Conservation (phyloP, 1,140 invertebrate species). For the Pomacea maculata region DNA sequence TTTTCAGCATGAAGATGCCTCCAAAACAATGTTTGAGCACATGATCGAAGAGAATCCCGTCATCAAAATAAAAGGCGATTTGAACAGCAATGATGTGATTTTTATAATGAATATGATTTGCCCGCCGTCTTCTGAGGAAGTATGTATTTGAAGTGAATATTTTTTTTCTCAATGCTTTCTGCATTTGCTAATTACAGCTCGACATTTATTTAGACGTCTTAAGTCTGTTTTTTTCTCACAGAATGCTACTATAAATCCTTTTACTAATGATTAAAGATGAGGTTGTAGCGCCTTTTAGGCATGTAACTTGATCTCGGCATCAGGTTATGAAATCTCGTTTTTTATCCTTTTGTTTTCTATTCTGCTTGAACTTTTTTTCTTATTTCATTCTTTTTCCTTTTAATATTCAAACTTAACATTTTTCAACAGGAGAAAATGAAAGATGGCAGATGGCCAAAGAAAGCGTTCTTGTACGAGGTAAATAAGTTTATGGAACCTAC, state of each 20-base stretch:
- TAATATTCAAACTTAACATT: not conserved
- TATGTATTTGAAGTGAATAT: not conserved
- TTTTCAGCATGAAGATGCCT: conserved; percentile 34
- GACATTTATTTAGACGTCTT: too few species aligned
- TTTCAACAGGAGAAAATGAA: conserved; percentile 27
- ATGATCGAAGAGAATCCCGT: conserved; percentile 19
- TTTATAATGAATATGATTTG: conserved; percentile 23
- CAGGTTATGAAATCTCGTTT: too few species aligned
- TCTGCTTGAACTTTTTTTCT: too few species aligned
- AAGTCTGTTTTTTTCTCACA: too few species aligned
- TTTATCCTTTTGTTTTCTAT: too few species aligned
- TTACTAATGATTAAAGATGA: too few species aligned
- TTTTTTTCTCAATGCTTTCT: not conserved
- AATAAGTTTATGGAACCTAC: not conserved
- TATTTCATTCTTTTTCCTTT: not conserved
- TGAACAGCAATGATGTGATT: not conserved
- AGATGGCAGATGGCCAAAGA: conserved; percentile 28
- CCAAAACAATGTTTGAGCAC: conserved; percentile 26
- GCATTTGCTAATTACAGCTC: too few species aligned
- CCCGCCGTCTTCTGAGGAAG: not conserved
- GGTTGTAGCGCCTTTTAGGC: too few species aligned
- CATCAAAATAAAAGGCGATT: not conserved
- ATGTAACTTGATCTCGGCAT: too few species aligned
- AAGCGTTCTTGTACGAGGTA: conserved; percentile 39
- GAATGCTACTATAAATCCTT: too few species aligned